Percentiles rank a stretch among this genome's conserved stretches.
Evolutionary conservation across 1,140 invertebrate genomes (phyloP).

Genomic region (Camponotus floridanus): DNA sequence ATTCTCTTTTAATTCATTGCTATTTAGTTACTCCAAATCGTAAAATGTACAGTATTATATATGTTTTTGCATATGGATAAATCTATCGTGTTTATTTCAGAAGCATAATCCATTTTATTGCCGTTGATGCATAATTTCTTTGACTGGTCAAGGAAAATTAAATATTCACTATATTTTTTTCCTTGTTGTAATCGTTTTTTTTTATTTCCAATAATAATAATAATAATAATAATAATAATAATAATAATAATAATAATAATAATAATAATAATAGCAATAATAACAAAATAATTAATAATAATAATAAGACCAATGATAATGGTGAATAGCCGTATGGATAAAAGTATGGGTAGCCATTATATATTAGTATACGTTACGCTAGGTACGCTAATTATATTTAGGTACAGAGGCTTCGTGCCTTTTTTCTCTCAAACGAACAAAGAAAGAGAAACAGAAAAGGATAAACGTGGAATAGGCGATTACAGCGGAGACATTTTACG

Average conservation of each 20-base stretch:
- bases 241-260: constrained; percentile 74
- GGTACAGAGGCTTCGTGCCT: constrained; percentile 84
- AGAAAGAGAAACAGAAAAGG: constrained; percentile 70
- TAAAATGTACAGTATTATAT: neutral
- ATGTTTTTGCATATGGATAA: neutral
- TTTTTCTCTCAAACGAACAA: constrained; percentile 72
- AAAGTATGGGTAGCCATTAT: constrained; percentile 66
- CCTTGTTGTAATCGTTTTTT: constrained; percentile 71
- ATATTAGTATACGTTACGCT: constrained; percentile 75
- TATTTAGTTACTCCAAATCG: neutral
- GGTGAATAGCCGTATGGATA: constrained; percentile 57
- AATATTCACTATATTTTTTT: constrained; percentile 45
- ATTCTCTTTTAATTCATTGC: constrained; percentile 6
- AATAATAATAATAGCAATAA: constrained; percentile 74
- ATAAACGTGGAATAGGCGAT: constrained; percentile 58
- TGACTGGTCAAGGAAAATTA: constrained; percentile 48
- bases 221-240: constrained; percentile 74
- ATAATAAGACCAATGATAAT: constrained; percentile 76
- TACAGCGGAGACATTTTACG: constrained; percentile 24
- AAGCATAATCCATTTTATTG: constrained; percentile 1
- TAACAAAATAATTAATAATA: constrained; percentile 71
- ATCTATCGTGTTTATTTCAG: constrained; percentile 11
- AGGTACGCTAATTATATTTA: constrained; percentile 75
- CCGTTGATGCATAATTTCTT: constrained; percentile 8
- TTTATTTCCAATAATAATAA: constrained; percentile 74